Evolutionary conservation across 2,113 vertebrate species (phyloP).

Genomic region (Leptodactylus fuscus): DNA sequence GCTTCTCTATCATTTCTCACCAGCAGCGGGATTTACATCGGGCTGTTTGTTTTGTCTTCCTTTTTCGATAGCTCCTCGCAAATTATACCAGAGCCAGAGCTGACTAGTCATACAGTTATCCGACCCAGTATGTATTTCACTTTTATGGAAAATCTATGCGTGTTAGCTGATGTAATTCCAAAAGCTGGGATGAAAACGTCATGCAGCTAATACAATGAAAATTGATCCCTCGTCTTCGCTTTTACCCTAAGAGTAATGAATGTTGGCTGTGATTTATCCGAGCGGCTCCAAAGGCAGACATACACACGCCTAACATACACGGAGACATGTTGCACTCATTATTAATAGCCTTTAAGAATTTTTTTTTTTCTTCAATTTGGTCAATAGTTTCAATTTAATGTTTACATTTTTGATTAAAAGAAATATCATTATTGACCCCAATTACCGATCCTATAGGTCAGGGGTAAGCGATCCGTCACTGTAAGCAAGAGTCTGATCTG

Average conservation of each 20-base stretch:
- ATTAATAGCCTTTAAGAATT: no score
- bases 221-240: conserved; percentile 26
- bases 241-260: conserved; percentile 35
- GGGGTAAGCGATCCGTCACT: no score
- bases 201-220: conserved; percentile 38
- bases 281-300: neutral
- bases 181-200: conserved; percentile 40
- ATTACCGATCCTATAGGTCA: no score
- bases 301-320: neutral
- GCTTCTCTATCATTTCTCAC: neutral
- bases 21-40: neutral
- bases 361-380: no score
- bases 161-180: conserved; percentile 40
- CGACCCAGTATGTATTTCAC: conserved; percentile 35
- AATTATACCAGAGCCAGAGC: neutral
- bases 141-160: conserved; percentile 47
- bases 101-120: conserved; percentile 36
- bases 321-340: no score
- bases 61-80: neutral
- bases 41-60: neutral
- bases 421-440: no score
- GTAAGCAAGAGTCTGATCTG: no score
- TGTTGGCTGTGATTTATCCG: conserved; percentile 1
- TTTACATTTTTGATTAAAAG: no score
- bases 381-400: no score